Conservation (phyloP, 2,888 invertebrate genomes). For the Altica lythri region DNA sequence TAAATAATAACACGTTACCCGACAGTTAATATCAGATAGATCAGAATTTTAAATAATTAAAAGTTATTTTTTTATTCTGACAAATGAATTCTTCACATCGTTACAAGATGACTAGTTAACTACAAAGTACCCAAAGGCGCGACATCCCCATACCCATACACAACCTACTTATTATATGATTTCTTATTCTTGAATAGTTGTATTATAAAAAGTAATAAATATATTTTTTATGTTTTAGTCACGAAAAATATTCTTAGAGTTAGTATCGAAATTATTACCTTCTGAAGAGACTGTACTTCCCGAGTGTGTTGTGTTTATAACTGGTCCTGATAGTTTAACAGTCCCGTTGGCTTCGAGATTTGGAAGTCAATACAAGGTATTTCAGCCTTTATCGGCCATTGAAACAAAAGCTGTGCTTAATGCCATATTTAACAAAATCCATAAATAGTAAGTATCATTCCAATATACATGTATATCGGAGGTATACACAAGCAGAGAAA, state of each 20-base stretch:
- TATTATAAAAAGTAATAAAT: background rate
- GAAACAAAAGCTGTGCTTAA: conserved; percentile 85
- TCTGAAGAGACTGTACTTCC: conserved; percentile 80
- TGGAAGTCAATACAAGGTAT: conserved; percentile 71
- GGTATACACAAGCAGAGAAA: too few relatives aligned
- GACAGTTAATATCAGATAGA: too few relatives aligned
- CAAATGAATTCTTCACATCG: too few relatives aligned
- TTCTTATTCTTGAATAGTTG: too few relatives aligned
- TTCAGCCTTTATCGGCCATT: conserved; percentile 75
- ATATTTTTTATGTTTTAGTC: conserved; percentile 59
- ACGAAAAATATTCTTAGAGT: conserved; percentile 78
- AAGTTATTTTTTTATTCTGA: too few relatives aligned
- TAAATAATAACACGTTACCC: too few relatives aligned
- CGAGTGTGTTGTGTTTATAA: conserved; percentile 80
- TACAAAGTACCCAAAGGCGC: too few relatives aligned
- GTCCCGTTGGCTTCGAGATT: conserved; percentile 69
- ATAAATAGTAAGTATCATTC: conserved; percentile 80
- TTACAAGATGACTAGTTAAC: too few relatives aligned
- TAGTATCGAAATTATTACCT: conserved; percentile 77
- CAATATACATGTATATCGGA: too few relatives aligned
- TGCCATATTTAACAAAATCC: conserved; percentile 82
- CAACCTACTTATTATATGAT: too few relatives aligned
- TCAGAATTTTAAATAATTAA: too few relatives aligned
- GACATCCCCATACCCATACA: too few relatives aligned
- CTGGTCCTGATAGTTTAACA: conserved; percentile 70